Base-by-base conservation (phyloP, 2,113 vertebrate genomes). In the Microtus ochrogaster region DNA sequence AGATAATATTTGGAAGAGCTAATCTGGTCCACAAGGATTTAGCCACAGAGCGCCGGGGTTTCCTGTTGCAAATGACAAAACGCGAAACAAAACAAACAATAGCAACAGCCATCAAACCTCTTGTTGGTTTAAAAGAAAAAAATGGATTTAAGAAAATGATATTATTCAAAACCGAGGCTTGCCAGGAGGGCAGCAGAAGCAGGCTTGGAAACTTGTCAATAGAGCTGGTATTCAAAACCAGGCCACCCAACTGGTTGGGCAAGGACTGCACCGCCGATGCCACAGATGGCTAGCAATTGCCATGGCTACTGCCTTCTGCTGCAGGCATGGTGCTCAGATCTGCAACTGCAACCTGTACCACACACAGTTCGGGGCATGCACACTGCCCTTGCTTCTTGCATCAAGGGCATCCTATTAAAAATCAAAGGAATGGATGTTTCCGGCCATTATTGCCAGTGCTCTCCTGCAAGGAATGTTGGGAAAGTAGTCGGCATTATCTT, bases 1-100 rank as follows among this genome's bases (percentile, higher is more conserved):
- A 86, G 89, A 94, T 89, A 85, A 77, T 82, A 78, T 17, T 65
- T 90, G 68, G 79, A 96, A 96, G 63, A 55, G 94, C 68, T 91
- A 92, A 68, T 76, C 72, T 86, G 70, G 78, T 83, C 30, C 49
- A 36, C 68, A 26, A 94, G 70, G 66, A 87, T 74, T 89, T 83
- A 94, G 49, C 49, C 47, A 49, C 65, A 2, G 49, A 68, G 6
- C 6, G 12, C n/a, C 44, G 55, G 72, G 66, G 66, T 72, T 94
- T 78, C 0, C 44, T n/a, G 30, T 7, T 91, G 44, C 68, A 82
- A 85, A 84, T 91, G 73, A 95, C 30, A 93, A 70, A 92, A 92
- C 66, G 39, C 1, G 47, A 93, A 73, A 73, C 47, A 73, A 72
- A 88, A 70, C 85, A 72, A 72, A 39, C 19, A 88, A n/a, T 30